phyloP scores from a whole-genome alignment of 2,888 invertebrate genomes.

The Meiosimyza decipiens region DNA sequence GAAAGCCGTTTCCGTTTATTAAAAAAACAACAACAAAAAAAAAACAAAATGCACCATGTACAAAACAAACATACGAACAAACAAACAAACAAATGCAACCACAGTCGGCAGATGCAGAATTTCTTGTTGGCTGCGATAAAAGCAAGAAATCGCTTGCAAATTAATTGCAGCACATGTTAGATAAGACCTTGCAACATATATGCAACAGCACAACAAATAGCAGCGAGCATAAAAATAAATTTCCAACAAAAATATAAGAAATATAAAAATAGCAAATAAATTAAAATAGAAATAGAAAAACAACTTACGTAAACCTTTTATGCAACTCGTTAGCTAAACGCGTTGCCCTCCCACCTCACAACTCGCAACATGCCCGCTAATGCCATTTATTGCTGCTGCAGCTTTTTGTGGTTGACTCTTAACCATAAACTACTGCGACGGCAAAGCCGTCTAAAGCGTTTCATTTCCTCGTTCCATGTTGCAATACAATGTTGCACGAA shows the following conservation, averaged over 20 bases:
- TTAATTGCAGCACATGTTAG: conserved; percentile 8
- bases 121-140: too few relatives aligned
- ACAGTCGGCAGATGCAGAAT: too few relatives aligned
- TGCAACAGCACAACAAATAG: conserved; percentile 17
- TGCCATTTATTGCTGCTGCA: background rate
- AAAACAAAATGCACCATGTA: background rate
- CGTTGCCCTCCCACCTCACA: background rate
- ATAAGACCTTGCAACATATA: conserved; percentile 9
- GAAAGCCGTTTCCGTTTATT: conserved; percentile 12
- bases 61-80: background rate
- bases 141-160: background rate
- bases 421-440: conserved; percentile 1
- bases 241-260: background rate
- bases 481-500: conserved; percentile 21
- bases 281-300: background rate
- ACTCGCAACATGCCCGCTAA: background rate
- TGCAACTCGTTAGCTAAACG: background rate
- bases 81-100: background rate
- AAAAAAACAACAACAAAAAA: background rate
- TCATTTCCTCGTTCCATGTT: conserved; percentile 16
- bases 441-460: background rate
- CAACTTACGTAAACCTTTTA: background rate
- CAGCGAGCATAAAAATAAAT: conserved; percentile 1
- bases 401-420: background rate
- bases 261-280: background rate